phyloP scores from a whole-genome alignment of 2,113 vertebrate genomes.

The Oryzias melastigma region DNA sequence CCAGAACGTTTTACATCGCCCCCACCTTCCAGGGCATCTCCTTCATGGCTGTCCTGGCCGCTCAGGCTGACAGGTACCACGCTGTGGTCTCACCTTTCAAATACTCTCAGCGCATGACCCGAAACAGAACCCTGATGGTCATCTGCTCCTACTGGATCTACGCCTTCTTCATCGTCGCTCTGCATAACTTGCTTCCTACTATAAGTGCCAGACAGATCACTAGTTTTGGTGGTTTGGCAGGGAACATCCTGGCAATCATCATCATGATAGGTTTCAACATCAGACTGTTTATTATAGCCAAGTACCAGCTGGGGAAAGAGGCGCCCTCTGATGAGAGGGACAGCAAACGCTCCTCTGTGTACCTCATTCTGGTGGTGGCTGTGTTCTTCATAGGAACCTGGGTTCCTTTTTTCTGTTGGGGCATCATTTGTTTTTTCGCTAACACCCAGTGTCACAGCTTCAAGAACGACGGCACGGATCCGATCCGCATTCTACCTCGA shows the following conservation, averaged over 20 bases:
- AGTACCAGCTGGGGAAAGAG: conserved; percentile 70
- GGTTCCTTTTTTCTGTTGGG: conserved; percentile 71
- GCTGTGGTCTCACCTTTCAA: conserved; percentile 68
- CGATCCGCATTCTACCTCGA: conserved; percentile 70
- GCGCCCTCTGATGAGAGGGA: conserved; percentile 67
- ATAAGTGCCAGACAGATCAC: conserved; percentile 58
- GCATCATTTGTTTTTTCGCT: conserved; percentile 61
- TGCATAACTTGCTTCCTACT: conserved; percentile 59
- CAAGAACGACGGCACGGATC: conserved; percentile 75
- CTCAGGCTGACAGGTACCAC: conserved; percentile 79
- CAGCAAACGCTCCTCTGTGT: conserved; percentile 69
- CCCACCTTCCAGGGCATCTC: conserved; percentile 79
- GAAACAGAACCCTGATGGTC: conserved; percentile 63
- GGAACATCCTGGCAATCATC: conserved; percentile 65
- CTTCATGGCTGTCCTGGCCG: conserved; percentile 77
- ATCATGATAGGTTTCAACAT: conserved; percentile 80
- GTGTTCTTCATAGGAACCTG: conserved; percentile 71
- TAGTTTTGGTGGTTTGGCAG: conserved; percentile 62
- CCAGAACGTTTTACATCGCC: conserved; percentile 65
- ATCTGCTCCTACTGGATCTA: conserved; percentile 74
- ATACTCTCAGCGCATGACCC: conserved; percentile 73
- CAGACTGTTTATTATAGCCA: conserved; percentile 72
- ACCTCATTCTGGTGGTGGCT: conserved; percentile 76
- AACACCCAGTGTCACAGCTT: conserved; percentile 54
- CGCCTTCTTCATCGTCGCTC: conserved; percentile 67